A percentile compares a stretch with the other conserved stretches of the same genome.
These are phyloP conservation scores for Chiroxiphia lanceolata DNA, from an alignment of 2,797 vertebrate species.

Conservation along the genomic window DNA sequence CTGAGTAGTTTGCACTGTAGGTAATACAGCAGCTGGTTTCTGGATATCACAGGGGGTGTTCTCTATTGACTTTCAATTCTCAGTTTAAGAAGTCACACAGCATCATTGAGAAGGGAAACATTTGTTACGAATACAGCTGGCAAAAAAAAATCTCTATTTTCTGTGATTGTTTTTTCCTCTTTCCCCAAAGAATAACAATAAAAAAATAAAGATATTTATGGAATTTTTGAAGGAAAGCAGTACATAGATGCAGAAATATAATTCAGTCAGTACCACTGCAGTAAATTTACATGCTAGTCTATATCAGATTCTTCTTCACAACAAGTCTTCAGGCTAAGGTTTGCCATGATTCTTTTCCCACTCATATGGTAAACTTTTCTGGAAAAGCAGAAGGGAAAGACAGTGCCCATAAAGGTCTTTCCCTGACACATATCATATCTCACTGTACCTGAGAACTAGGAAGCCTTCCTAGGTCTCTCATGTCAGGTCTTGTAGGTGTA, in stretches of 20 bases:
- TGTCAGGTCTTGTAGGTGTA: neutral
- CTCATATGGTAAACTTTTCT: neutral
- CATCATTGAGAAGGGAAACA: neutral
- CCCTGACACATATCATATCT: neutral
- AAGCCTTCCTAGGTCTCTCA: neutral
- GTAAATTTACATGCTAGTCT: neutral
- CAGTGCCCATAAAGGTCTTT: neutral
- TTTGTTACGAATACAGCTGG: neutral
- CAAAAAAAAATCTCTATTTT: neutral
- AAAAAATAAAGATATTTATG: neutral
- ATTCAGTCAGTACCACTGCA: neutral
- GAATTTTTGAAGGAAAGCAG: neutral
- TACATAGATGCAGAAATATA: neutral
- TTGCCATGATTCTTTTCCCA: neutral
- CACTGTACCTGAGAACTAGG: neutral
- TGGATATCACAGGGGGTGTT: neutral
- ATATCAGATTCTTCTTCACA: neutral
- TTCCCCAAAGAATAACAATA: neutral
- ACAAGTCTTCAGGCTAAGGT: neutral
- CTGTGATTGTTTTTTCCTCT: accelerated
- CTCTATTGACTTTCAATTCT: neutral
- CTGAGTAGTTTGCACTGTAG: neutral
- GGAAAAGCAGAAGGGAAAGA: neutral
- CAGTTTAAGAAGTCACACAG: neutral
- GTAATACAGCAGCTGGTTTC: neutral